Conservation (phyloP, 2,888 invertebrate genomes). For the Noctua comes region DNA sequence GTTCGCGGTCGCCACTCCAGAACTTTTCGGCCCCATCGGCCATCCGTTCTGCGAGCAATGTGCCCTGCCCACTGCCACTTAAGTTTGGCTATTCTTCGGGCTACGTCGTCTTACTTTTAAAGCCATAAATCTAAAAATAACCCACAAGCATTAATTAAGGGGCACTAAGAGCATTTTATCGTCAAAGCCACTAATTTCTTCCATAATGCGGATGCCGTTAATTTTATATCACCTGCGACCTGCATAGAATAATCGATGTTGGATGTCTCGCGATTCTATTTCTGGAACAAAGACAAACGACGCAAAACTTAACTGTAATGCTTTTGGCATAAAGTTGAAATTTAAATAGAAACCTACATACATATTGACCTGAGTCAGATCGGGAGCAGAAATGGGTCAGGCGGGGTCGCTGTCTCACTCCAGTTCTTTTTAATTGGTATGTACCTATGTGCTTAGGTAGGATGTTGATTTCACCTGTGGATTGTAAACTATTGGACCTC, state of each 20-base stretch:
- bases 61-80: too few relatives aligned
- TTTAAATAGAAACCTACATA: constrained; percentile 47
- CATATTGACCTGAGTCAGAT: constrained; percentile 79
- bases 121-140: neutral
- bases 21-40: too few relatives aligned
- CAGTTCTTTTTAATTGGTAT: constrained; percentile 81
- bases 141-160: neutral
- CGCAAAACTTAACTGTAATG: constrained; percentile 55
- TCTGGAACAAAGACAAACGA: constrained; percentile 65
- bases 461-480: constrained; percentile 69
- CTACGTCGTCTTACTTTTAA: neutral
- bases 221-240: constrained; percentile 66
- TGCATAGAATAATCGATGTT: constrained; percentile 78
- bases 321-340: constrained; percentile 54
- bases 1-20: too few relatives aligned
- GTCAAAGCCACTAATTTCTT: constrained; percentile 13
- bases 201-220: constrained; percentile 37
- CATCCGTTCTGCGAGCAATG: too few relatives aligned
- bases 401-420: constrained; percentile 79
- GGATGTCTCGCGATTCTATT: constrained; percentile 83
- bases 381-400: constrained; percentile 84
- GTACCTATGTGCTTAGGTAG: constrained; percentile 58
- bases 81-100: too few relatives aligned
- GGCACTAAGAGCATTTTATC: neutral
- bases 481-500: constrained; percentile 23